Evolutionary conservation across 2,797 vertebrate species (phyloP), one percentile per base, ranked within the genome.

Genomic region (Semaprochilodus insignis): DNA sequence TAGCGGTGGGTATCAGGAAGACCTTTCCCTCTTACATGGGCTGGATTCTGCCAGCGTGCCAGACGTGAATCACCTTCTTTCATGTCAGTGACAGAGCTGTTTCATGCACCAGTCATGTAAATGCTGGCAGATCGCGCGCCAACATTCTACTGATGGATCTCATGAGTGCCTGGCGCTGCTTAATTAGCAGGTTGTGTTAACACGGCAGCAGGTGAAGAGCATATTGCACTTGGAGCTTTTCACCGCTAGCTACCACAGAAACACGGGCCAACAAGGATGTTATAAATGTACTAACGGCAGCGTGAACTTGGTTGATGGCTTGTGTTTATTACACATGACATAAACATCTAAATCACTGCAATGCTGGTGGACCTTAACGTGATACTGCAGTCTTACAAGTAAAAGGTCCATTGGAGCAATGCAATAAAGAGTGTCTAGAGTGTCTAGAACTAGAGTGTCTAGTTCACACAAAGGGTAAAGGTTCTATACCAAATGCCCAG

Each of bases 151-250:
- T 83, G 82, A 85, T 84, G 79, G 82, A 86, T 84, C 77, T 86
- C 81, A 48, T 60, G 55, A 44, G 67, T 65, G 78, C 75, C 23
- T n/a, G 76, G 66, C 60, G n/a, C 74, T 52, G 74, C 82, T 85
- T 90, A 88, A 88, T 88, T 86, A 88, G 82, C 60, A 63, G 19
- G 66, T 75, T 80, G 77, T 87, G 83, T 80, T 85, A 81, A 88
- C 80, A 80, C 60, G 81, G 81, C 78, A 67, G 87, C 83, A 81
- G 85, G 81, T 78, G 76, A 83, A 85, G 78, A 77, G 70, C 77
- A 83, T 83, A 74, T 79, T 82, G 73, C 66, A 82, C 73, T 82
- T 78, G 83, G 70, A 81, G 63, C 67, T 79, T 86, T 71, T 84
- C 52, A 70, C 63, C 55, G 63, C 84, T 81, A 80, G 81, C 75